Evolutionary conservation across 2,113 vertebrate species (phyloP).

Genomic region (Hyaena hyaena): DNA sequence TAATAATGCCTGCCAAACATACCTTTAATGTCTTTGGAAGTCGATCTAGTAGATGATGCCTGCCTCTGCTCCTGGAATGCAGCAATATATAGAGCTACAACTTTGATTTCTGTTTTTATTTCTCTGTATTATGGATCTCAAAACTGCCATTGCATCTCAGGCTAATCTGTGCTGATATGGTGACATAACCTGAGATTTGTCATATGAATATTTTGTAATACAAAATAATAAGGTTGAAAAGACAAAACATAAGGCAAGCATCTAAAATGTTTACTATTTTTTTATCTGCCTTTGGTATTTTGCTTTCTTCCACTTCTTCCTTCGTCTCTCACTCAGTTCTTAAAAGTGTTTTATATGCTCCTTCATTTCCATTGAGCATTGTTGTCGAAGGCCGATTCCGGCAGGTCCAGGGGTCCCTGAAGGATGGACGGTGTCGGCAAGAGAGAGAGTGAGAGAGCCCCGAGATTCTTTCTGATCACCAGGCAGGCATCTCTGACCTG

Average conservation of each 20-base stretch:
- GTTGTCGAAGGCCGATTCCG: not conserved
- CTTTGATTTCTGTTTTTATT: slow-evolving; percentile 14
- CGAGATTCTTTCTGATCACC: no score
- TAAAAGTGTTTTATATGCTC: not conserved
- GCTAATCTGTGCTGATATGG: slow-evolving; percentile 37
- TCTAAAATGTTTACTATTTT: slow-evolving; percentile 31
- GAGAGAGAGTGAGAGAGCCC: no score
- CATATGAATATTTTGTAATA: not conserved
- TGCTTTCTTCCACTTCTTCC: not conserved
- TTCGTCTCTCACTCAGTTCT: not conserved
- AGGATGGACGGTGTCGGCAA: no score
- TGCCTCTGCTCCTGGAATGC: not conserved
- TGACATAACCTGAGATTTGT: not conserved
- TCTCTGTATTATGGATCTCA: not conserved
- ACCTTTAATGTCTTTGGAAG: slow-evolving; percentile 42
- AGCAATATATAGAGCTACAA: not conserved
- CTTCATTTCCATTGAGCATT: slow-evolving; percentile 43
- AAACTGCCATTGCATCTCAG: not conserved
- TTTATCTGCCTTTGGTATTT: not conserved
- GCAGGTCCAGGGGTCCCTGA: no score
- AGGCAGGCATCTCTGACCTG: no score
- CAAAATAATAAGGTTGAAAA: not conserved
- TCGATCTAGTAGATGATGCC: not conserved
- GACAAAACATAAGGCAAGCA: not conserved
- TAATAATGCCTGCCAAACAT: not conserved